phyloP scores from a whole-genome alignment of 2,113 vertebrate species.

The Scortum barcoo region DNA sequence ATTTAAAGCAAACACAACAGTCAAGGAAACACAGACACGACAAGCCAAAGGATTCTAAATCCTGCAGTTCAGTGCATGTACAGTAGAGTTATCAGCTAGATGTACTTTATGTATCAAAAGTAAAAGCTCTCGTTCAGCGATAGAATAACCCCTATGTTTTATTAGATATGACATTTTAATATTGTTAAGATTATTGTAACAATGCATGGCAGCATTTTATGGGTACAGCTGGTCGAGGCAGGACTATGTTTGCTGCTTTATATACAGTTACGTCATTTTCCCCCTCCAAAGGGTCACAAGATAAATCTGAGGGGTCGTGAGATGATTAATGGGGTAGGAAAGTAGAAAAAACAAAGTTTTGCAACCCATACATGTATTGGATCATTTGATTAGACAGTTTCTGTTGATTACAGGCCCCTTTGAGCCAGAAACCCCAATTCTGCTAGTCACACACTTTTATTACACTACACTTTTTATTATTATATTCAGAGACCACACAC shows the following conservation, averaged over 20 bases:
- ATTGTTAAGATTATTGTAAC: background rate
- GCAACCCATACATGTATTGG: background rate
- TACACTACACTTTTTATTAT: too few relatives aligned
- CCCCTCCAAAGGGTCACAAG: background rate
- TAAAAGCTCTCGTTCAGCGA: background rate
- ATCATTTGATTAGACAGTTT: background rate
- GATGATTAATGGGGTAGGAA: background rate
- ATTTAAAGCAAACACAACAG: background rate
- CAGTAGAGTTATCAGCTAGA: background rate
- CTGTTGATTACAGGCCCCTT: too few relatives aligned
- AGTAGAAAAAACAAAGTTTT: background rate
- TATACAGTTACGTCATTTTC: background rate
- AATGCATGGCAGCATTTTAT: background rate
- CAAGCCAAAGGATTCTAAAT: too few relatives aligned
- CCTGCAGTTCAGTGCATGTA: background rate
- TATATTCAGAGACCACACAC: conserved; percentile 46
- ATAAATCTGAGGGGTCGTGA: background rate
- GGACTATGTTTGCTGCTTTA: background rate
- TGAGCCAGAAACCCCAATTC: background rate
- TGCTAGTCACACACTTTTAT: conserved; percentile 15
- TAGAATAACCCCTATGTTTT: background rate
- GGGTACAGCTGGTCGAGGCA: background rate
- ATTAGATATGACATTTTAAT: background rate
- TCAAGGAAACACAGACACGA: background rate
- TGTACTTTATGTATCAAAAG: background rate